Evolutionary conservation across 2,888 invertebrate species (phyloP), one percentile per base, ranked within the genome.

Genomic region (Thereva unica): DNA sequence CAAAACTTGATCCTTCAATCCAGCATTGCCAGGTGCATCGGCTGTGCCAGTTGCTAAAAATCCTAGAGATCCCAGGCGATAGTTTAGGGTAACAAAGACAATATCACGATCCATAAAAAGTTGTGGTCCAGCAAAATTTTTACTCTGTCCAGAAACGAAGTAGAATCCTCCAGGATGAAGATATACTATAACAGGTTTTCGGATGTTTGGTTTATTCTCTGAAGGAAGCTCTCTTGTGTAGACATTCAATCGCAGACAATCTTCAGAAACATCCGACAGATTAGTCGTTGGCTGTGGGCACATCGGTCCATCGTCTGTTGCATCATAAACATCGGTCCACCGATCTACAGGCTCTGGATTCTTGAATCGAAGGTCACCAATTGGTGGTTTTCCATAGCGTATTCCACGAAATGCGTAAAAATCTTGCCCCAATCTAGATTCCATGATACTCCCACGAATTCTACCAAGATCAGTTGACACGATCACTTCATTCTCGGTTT

Each of bases 131-230:
- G 81, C 78, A 63, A 80, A 71, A 4, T 50, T 3, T 12, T 3
- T 50, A 64, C 74, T 75, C 4, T 70, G 49, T 10, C 72, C 69
- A 0, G 86, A 84, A 47, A 79, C 81, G 3, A 80, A 75, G 75
- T 86, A 85, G 75, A 86, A 86, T n/a, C 83, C 87, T 1, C 89
- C 89, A 0, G 85, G 83, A 76, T 88, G 88, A 69, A 89, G 83
- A 76, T 82, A 86, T 1, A 88, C 83, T 2, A 89, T 76, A 1
- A 89, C 88, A 0, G 89, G 86, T 12, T 6, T 10, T 9, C 59
- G 50, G 0, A 68, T 66, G 41, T 41, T 38, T 0, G 23, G 12
- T n/a, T 64, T 5, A 35, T 57, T 44, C n/a, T 5, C 4, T 47
- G 10, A 35, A 23, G 23, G 47, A 35, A 37, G 12, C 57, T 71